Evolutionary conservation across 1,140 invertebrate species (phyloP).

Genomic region (Orchesella cincta): DNA sequence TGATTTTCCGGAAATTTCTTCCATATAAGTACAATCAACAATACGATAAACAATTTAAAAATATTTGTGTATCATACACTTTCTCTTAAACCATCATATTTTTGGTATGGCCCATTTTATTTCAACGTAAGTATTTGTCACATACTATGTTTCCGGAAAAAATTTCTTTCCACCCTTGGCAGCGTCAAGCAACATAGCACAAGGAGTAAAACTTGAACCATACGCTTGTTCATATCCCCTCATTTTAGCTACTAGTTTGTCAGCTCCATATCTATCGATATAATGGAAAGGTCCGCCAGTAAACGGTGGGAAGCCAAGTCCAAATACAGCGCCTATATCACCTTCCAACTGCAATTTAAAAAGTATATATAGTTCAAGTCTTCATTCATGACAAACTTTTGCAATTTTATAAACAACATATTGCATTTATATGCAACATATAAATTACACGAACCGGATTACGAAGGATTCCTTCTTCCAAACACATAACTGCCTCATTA

Average conservation of each 20-base stretch:
- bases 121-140: too few relatives aligned
- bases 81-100: too few relatives aligned
- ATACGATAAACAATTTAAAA: too few relatives aligned
- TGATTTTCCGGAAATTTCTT: too few relatives aligned
- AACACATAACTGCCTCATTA: conserved; percentile 94
- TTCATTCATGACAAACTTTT: background rate
- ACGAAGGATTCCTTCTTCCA: conserved; percentile 93
- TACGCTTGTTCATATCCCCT: conserved; percentile 78
- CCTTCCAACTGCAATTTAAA: conserved; percentile 79
- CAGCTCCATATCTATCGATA: conserved; percentile 90
- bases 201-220: conserved; percentile 84
- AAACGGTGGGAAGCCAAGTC: conserved; percentile 92
- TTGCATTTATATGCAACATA: too few relatives aligned
- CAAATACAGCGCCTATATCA: conserved; percentile 98
- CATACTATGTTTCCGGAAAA: too few relatives aligned
- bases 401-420: too few relatives aligned
- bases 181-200: conserved; percentile 89
- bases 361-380: conserved; percentile 1
- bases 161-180: conserved; percentile 89
- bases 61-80: too few relatives aligned
- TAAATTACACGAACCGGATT: conserved; percentile 70
- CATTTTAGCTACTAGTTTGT: conserved; percentile 89
- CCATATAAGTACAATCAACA: too few relatives aligned
- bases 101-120: too few relatives aligned
- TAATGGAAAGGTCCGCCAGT: conserved; percentile 89